Evolutionary conservation across 1,140 invertebrate genomes (phyloP), one percentile per base, ranked within the genome.

Genomic region (Pogonomyrmex barbatus): DNA sequence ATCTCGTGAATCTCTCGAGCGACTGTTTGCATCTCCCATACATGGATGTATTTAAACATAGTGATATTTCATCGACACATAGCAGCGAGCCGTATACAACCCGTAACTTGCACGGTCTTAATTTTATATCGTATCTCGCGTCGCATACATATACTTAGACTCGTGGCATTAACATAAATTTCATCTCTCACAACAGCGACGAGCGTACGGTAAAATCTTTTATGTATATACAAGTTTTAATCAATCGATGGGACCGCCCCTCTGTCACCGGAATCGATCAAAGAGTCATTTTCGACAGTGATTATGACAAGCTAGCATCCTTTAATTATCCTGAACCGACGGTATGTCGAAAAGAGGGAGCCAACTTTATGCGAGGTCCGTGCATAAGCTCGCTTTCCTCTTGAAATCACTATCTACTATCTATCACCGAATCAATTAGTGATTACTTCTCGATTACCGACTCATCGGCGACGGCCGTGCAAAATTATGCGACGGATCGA

Each of bases 381-480:
- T 42, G 39, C 67, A 68, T 9, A 12, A 54, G 82, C 24, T 47
- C 36, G 52, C 67, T 67, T 56, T 71, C 24, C 52, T 68, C 81
- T 88, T 75, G 71, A 77, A 88, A 87, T 90, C 88, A 54, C 88
- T 90, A 90, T 90, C 89, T 86, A 54, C 88, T 90, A 90, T 90
- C 89, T 89, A 90, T 90, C 89, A 87, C 58, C 81, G 86, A 90
- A 90, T 90, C 89, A 90, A 90, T 90, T 90, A 90, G 86, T 76
- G 79, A 85, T n/a, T n/a, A n/a, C 79, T 87, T 87, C 85, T 85
- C 81, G 89, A 90, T 90, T 90, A 90, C 60, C 10, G 60, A 39
- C 68, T 86, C 68, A 39, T 30, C 79, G 47, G 24, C n/a, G 70
- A 81, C 58, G 76, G 56, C 58, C 45, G 87, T 83, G 73, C 63